phyloP scores from a whole-genome alignment of 2,888 invertebrate genomes.

The Drosophila ezoana region DNA sequence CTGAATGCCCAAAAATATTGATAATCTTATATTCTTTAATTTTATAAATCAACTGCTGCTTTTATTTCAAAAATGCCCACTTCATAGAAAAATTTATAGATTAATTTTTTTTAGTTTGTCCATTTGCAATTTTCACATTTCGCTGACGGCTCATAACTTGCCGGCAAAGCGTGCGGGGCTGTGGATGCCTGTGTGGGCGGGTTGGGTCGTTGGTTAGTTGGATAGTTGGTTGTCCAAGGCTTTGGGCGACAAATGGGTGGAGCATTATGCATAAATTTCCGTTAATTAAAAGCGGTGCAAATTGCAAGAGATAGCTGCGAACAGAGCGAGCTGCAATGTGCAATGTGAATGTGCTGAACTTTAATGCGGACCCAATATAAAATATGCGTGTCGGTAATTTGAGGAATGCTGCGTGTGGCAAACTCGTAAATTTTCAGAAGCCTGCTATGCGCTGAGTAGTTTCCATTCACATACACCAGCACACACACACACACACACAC shows the following conservation, averaged over 20 bases:
- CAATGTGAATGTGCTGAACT: slow-evolving; percentile 29
- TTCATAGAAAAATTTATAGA: slow-evolving; percentile 15
- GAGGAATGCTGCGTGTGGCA: slow-evolving; percentile 71
- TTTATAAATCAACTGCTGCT: background rate
- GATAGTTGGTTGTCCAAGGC: slow-evolving; percentile 1
- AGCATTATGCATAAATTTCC: slow-evolving; percentile 76
- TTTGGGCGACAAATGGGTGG: slow-evolving; percentile 34
- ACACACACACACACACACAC: slow-evolving; percentile 12
- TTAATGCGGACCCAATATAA: slow-evolving; percentile 73
- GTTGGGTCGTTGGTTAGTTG: background rate
- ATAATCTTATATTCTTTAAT: background rate
- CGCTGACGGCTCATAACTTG: slow-evolving; percentile 59
- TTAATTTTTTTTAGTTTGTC: slow-evolving; percentile 25
- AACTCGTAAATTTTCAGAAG: slow-evolving; percentile 70
- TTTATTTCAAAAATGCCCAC: slow-evolving; percentile 1
- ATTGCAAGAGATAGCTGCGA: slow-evolving; percentile 61
- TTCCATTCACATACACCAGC: slow-evolving; percentile 29
- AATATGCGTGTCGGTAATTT: slow-evolving; percentile 79
- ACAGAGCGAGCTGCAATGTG: slow-evolving; percentile 6
- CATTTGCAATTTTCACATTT: slow-evolving; percentile 58
- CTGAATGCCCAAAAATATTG: too few relatives aligned
- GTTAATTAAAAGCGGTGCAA: slow-evolving; percentile 75
- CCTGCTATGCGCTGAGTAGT: slow-evolving; percentile 61
- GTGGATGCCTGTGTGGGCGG: background rate
- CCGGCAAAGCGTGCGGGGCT: slow-evolving; percentile 1